phyloP scores from a whole-genome alignment of 2,888 invertebrate species.

The Coecobrya sp. region DNA sequence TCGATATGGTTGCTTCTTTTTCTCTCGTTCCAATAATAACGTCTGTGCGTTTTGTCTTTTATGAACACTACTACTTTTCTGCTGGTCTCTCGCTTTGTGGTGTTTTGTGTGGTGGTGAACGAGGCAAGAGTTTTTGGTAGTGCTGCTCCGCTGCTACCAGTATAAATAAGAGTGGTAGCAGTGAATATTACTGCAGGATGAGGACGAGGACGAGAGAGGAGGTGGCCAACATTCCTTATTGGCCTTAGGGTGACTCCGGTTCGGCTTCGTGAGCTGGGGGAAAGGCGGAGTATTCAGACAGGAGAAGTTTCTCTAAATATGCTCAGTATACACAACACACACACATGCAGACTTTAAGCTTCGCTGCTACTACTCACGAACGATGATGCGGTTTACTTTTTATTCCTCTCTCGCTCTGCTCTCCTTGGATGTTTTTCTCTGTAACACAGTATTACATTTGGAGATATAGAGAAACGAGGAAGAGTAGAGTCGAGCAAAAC shows the following conservation, averaged over 20 bases:
- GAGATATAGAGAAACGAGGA: not conserved
- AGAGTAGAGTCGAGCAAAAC: not conserved
- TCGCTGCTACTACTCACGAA: not conserved
- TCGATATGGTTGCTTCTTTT: constrained; percentile 6
- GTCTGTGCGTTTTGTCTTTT: not conserved
- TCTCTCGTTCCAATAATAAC: not conserved
- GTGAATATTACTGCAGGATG: constrained; percentile 18
- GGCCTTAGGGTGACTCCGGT: constrained; percentile 80
- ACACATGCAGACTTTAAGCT: not conserved
- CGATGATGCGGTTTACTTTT: constrained; percentile 22
- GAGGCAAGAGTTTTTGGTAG: not conserved
- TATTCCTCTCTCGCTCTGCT: not conserved
- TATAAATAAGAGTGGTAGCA: not conserved
- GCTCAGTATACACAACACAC: not conserved
- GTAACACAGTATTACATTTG: no score
- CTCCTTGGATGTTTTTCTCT: no score
- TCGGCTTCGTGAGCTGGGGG: constrained; percentile 75
- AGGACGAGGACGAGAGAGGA: constrained; percentile 74
- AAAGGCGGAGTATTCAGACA: constrained; percentile 75
- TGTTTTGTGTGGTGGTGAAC: not conserved
- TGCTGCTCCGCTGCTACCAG: not conserved
- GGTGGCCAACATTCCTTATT: constrained; percentile 82
- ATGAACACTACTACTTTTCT: not conserved
- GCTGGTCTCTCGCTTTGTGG: not conserved
- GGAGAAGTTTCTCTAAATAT: constrained; percentile 20